Base-by-base conservation (phyloP, 2,797 vertebrate species). In the Poeciliopsis paucimaculata region DNA sequence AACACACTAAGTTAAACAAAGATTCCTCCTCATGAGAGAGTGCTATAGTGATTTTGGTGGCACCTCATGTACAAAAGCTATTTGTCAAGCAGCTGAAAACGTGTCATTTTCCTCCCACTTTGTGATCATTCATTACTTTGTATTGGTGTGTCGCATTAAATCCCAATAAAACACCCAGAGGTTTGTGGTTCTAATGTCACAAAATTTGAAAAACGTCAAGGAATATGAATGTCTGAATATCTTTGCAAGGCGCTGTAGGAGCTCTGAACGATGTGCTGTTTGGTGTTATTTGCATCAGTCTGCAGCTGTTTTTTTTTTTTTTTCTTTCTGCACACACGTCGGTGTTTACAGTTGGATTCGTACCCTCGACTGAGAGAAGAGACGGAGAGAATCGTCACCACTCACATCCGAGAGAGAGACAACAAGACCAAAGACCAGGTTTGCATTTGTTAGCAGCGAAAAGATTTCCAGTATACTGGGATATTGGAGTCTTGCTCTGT, bases 371-470 rank as follows among this genome's bases (percentile, higher is more conserved):
- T 99, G 81, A 96, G 97, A 88, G 98, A 99, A 85, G 98, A 99
- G 91, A 99, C 97, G 0, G 98, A 99, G 89, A 91, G 97, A 16
- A 99, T 99, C 4, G 97, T 99, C 84, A 99, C 97, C 87, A 98
- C 97, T 0, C 96, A 98, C 82, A 84, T 99, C 92, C 91, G 98
- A 55, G 98, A 99, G 81, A 88, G 97, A 20, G 98, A 99, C 86
- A 97, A 96, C 75, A 97, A 95, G 68, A 99, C 98, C 74, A 99
- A 99, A 95, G 97, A 98, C 82, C 98, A 99, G 97, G 98, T 99
- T 28, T 9, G 90, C 80, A 20, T 57, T n/a, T 73, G 26, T 79
- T 70, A 66, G 34, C 47, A 62, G 34, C 10, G 2, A 28, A 5
- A 28, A n/a, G 13, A 36, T 6, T 5, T 23, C 31, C 47, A 75